Conservation (phyloP, 1,140 invertebrate genomes). For the Apis florea region DNA sequence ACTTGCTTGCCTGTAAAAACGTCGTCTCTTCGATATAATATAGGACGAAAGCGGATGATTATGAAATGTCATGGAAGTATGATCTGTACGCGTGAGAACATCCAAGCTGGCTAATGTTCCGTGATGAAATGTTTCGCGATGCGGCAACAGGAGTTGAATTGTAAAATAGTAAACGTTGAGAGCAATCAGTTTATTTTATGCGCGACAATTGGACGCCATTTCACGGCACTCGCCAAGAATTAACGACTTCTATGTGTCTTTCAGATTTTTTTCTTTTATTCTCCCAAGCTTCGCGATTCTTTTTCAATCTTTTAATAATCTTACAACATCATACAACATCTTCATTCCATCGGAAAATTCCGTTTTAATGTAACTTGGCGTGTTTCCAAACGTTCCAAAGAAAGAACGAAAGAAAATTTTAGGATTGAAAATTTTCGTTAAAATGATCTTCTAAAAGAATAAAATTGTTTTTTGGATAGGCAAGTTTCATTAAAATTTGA, state of each 20-base stretch:
- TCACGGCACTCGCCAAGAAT: background rate
- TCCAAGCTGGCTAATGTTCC: background rate
- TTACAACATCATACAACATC: background rate
- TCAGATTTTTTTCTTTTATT: background rate
- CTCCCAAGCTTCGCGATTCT: background rate
- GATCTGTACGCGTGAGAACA: slow-evolving; percentile 3
- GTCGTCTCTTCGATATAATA: background rate
- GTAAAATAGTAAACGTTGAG: background rate
- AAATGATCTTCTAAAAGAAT: too few species aligned
- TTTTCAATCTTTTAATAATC: background rate
- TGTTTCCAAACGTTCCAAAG: too few species aligned
- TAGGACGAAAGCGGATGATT: slow-evolving; percentile 2
- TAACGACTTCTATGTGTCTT: background rate
- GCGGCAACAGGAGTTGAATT: background rate
- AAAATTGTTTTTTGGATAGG: too few species aligned
- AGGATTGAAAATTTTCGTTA: too few species aligned
- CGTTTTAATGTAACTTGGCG: too few species aligned
- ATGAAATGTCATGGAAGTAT: background rate
- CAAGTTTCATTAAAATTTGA: too few species aligned
- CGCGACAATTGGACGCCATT: background rate
- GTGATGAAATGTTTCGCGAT: background rate
- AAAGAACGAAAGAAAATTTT: too few species aligned
- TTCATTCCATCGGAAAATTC: too few species aligned
- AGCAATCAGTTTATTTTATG: background rate
- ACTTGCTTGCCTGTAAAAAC: background rate